Evolutionary conservation across 2,797 vertebrate species (phyloP).

Genomic region (Smutsia gigantea): DNA sequence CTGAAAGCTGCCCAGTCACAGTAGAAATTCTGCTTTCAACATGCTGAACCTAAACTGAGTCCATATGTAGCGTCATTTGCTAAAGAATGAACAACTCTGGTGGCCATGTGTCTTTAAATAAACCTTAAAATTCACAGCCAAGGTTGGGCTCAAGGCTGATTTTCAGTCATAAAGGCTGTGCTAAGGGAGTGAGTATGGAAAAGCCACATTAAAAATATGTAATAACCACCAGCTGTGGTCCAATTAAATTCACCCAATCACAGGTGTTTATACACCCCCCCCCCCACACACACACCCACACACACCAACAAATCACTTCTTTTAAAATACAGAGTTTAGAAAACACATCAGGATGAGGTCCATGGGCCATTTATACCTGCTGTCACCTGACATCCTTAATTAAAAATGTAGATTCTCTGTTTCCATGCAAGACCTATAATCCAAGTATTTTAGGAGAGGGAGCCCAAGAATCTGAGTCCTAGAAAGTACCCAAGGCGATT

Average conservation of each 20-base stretch:
- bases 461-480: neutral
- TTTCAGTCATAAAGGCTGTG: slow-evolving; percentile 57
- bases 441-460: neutral
- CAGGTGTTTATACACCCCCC: slow-evolving; percentile 57
- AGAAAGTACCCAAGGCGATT: neutral
- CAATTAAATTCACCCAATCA: slow-evolving; percentile 45
- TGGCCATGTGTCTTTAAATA: slow-evolving; percentile 72
- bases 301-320: neutral
- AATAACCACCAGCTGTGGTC: slow-evolving; percentile 57
- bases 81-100: neutral
- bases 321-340: neutral
- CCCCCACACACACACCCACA: too few relatives aligned
- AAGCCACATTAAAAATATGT: slow-evolving; percentile 47
- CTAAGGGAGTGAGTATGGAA: slow-evolving; percentile 8
- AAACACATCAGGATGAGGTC: neutral
- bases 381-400: neutral
- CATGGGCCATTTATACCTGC: neutral
- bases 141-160: slow-evolving; percentile 37
- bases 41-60: neutral
- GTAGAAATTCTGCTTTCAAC: neutral
- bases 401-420: slow-evolving; percentile 7
- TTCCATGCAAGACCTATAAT: neutral
- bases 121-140: slow-evolving; percentile 49
- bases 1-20: neutral
- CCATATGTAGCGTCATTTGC: neutral